phyloP scores from a whole-genome alignment of 2,113 vertebrate species.

The Ammospiza nelsoni region DNA sequence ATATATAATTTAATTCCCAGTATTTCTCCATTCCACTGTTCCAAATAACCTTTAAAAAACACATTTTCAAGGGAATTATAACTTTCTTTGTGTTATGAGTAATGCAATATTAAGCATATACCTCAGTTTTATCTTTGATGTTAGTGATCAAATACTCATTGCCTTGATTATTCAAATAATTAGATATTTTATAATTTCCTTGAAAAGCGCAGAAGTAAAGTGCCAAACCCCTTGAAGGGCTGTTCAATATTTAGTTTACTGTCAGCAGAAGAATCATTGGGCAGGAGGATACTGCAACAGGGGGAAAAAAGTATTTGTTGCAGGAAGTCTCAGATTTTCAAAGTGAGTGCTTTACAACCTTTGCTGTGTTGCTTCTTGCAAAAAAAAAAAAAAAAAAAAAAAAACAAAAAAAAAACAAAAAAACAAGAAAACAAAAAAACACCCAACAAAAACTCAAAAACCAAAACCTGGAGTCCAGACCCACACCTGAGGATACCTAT shows the following conservation, averaged over 20 bases:
- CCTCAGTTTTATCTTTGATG: constrained; percentile 26
- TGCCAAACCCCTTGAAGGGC: not conserved
- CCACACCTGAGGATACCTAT: not conserved
- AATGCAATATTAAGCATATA: constrained; percentile 25
- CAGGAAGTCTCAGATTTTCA: not conserved
- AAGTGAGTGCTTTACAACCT: not conserved
- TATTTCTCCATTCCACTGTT: not conserved
- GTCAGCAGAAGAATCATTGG: constrained; percentile 7
- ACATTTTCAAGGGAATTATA: not conserved
- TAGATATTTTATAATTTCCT: constrained; percentile 39
- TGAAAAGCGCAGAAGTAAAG: constrained; percentile 5
- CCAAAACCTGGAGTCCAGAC: not conserved
- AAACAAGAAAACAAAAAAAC: too few relatives aligned
- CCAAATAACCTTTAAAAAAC: not conserved
- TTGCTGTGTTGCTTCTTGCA: not conserved
- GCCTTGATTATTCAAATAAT: constrained; percentile 58
- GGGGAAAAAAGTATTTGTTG: not conserved
- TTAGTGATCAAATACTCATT: constrained; percentile 56
- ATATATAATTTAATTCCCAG: not conserved
- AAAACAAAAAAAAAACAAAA: too few relatives aligned
- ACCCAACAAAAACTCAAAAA: too few relatives aligned
- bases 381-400: too few relatives aligned
- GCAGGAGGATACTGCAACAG: not conserved
- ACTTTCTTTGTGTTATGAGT: not conserved
- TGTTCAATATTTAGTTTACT: constrained; percentile 51